Base-by-base conservation (phyloP, 2,113 vertebrate genomes). In the Apodemus sylvaticus region DNA sequence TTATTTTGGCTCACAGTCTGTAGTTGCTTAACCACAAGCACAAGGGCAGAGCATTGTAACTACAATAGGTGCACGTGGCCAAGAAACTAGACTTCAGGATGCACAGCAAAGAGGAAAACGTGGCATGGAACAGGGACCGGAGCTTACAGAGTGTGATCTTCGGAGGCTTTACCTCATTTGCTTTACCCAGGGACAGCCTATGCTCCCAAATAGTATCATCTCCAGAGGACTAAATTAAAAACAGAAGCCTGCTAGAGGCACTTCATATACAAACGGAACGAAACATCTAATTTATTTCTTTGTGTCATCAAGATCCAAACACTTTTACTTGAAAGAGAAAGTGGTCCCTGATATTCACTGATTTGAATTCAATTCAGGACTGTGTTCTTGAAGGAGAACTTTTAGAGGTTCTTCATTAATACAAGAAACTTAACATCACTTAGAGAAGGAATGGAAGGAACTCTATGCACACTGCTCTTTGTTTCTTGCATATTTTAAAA, bases 361-460 rank as follows among this genome's bases (percentile, higher is more conserved):
- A 86, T 36, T 73, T 96, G 76, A 92, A 76, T 39, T 76, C 29
- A 88, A 70, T 92, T 77, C 96, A 82, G 17, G 39, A 42, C 76
- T 45, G 42, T 53, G 53, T 8, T 45, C 1, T n/a, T 82, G 58
- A 85, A 86, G 36, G 11, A 86, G 34, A 55, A 70, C 88, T 78
- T 91, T n/a, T 45, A 89, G 66, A 93, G 58, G 16, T 39, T 31
- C 31, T 39, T 94, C 55, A 77, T 89, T 89, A 73, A 82, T 70
- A 87, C 39, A 96, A 92, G 90, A 93, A 7, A 53, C 19, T 62
- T 48, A 71, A n/a, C 48, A 48, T 42, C 12, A 62, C 12, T 92
- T 78, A 87, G 81, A 82, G 78, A 71, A 92, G 26, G 36, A 88
- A 68, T 76, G 45, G 83, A 22, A 60, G 45, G 83, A 22, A 60